These are phyloP conservation scores for Watsonalla cultraria DNA, from an alignment of 2,888 invertebrate genomes.

Conservation along the genomic window DNA sequence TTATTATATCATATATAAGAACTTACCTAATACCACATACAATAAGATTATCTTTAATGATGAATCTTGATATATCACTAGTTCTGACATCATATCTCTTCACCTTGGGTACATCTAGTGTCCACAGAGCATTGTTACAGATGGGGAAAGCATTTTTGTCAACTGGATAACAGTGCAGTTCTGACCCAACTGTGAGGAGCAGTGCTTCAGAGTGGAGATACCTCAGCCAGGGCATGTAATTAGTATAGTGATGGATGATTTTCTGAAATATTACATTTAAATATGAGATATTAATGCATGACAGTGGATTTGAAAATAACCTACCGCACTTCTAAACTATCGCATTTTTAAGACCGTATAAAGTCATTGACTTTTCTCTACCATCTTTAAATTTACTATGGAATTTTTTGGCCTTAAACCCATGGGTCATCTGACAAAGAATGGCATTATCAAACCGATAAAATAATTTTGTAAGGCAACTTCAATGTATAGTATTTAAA, in stretches of 20 bases:
- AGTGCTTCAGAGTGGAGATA: conserved; percentile 42
- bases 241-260: conserved; percentile 42
- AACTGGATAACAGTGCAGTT: conserved; percentile 43
- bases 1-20: neutral
- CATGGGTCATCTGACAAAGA: no score
- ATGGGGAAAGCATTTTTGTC: conserved; percentile 39
- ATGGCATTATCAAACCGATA: no score
- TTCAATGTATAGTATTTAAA: no score
- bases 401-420: neutral
- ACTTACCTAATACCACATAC: conserved; percentile 67
- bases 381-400: neutral
- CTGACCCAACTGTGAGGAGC: conserved; percentile 49
- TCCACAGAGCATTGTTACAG: conserved; percentile 40
- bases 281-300: neutral
- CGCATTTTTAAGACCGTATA: neutral
- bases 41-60: conserved; percentile 44
- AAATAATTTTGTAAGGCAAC: no score
- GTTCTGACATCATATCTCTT: conserved; percentile 55
- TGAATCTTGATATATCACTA: conserved; percentile 68
- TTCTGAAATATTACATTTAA: conserved; percentile 35
- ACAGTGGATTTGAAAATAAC: no score
- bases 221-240: conserved; percentile 67
- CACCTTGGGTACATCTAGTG: conserved; percentile 48
- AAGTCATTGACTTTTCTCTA: conserved; percentile 20
- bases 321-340: no score